Base-by-base conservation (phyloP, 2,888 invertebrate species). In the Schizaphis graminum region DNA sequence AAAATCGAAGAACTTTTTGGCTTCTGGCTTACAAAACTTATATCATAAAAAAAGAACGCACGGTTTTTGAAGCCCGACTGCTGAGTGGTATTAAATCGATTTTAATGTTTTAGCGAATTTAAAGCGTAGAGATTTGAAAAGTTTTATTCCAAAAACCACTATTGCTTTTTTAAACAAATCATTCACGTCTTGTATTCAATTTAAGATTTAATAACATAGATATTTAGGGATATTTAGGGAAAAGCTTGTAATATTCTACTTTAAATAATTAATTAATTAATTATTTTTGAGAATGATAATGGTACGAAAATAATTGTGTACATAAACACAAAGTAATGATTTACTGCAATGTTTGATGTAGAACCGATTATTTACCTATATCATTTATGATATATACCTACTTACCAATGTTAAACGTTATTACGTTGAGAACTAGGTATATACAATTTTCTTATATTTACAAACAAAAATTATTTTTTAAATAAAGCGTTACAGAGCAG, bases 1-100 rank as follows among this genome's bases (percentile, higher is more conserved):
- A n/a, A 88, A 35, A 35, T 88, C 11, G 4, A 10, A 35, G 35
- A 88, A 53, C 87, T 53, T 88, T 53, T 24, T 35, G 67, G 16
- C 67, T 67, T 67, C 35, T 26, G 67, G 35, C 16, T 26, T 13
- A 11, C 35, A 16, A 67, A 47, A 35, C 61, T 67, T 67, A 13
- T n/a, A 67, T 21, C 16, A 35, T 67, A 61, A 28, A n/a, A 67
- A 67, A 35, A 67, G n/a, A 87, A 49, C 21, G n/a, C 87, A 35
- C 10, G 10, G 28, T 7, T 53, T 87, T 16, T 67, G 24, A 49
- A 88, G 35, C 35, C 24, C n/a, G 87, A 88, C n/a, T 35, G 35
- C 35, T n/a, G 53, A 88, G 35, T 44, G 35, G 35, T 67, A 35
- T n/a, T 88, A 88, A 85, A 85, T 88, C 53, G 53, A 88, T 88